Evolutionary conservation across 2,888 invertebrate genomes (phyloP).

Genomic region (Catocala nupta): DNA sequence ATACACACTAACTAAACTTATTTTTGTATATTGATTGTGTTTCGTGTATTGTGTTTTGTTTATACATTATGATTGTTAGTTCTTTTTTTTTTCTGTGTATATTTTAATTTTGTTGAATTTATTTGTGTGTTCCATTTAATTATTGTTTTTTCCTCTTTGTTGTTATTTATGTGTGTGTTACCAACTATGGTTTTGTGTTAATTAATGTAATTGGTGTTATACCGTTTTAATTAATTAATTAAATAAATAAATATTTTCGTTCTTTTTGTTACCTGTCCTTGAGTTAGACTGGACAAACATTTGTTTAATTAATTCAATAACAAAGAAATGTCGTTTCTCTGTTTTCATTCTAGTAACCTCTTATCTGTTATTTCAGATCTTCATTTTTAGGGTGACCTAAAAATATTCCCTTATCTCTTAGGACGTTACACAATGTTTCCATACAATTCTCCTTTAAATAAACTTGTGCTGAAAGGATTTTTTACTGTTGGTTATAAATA

Average conservation of each 20-base stretch:
- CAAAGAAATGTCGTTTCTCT: conserved; percentile 38
- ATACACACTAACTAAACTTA: too few species aligned
- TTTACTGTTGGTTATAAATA: conserved; percentile 20
- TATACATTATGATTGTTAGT: too few species aligned
- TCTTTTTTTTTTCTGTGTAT: too few species aligned
- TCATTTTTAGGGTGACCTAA: conserved; percentile 31
- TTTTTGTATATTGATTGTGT: too few species aligned
- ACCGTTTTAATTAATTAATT: too few species aligned
- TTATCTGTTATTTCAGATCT: conserved; percentile 33
- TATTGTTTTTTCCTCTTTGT: too few species aligned
- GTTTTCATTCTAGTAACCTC: conserved; percentile 31
- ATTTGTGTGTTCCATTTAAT: too few species aligned
- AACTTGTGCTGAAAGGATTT: conserved; percentile 37
- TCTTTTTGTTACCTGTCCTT: conserved; percentile 40
- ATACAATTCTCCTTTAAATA: conserved; percentile 20
- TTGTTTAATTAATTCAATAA: conserved; percentile 49
- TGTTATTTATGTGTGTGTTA: too few species aligned
- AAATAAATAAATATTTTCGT: conserved; percentile 35
- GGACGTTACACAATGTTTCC: conserved; percentile 34
- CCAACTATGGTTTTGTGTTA: too few species aligned
- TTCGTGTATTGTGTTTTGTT: too few species aligned
- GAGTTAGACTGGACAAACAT: conserved; percentile 32
- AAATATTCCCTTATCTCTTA: conserved; percentile 39
- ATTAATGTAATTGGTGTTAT: too few species aligned
- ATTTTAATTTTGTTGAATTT: too few species aligned